Evolutionary conservation across 2,113 vertebrate genomes (phyloP).

Genomic region (Oryzias melastigma): DNA sequence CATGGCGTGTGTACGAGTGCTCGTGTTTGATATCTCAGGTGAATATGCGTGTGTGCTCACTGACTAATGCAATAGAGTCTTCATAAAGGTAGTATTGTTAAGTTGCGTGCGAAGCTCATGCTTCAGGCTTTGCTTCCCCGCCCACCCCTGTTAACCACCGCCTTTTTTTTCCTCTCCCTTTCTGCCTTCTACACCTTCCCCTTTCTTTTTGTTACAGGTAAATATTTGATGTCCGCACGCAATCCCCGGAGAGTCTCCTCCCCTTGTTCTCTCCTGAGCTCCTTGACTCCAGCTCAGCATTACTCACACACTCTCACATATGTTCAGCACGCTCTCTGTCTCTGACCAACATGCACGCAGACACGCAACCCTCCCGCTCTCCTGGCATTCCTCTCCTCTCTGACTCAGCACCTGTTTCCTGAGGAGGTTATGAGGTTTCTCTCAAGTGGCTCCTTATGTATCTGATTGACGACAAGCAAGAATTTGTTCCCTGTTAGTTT

Average conservation of each 20-base stretch:
- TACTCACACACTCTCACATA: slow-evolving; percentile 60
- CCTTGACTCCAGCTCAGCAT: slow-evolving; percentile 57
- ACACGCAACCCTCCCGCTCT: slow-evolving; percentile 66
- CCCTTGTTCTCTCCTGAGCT: slow-evolving; percentile 64
- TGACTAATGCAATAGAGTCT: slow-evolving; percentile 74
- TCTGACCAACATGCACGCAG: slow-evolving; percentile 38
- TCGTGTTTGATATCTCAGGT: slow-evolving; percentile 36
- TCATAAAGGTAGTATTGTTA: slow-evolving; percentile 93
- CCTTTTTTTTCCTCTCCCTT: slow-evolving; percentile 69
- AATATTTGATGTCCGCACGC: slow-evolving; percentile 76
- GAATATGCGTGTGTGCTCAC: slow-evolving; percentile 55
- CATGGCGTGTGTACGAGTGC: slow-evolving; percentile 35
- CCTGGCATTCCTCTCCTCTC: slow-evolving; percentile 68
- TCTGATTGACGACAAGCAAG: slow-evolving; percentile 14
- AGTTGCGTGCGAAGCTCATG: slow-evolving; percentile 88
- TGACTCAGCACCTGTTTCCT: slow-evolving; percentile 79
- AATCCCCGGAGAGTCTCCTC: slow-evolving; percentile 76
- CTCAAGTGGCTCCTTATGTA: slow-evolving; percentile 1
- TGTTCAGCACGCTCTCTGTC: slow-evolving; percentile 30
- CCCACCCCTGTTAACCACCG: slow-evolving; percentile 85
- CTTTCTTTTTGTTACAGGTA: slow-evolving; percentile 81
- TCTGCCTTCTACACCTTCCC: slow-evolving; percentile 75
- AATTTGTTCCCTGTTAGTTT: background rate
- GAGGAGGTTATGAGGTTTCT: slow-evolving; percentile 26
- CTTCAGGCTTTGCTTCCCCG: slow-evolving; percentile 75